phyloP scores from a whole-genome alignment of 2,113 vertebrate species.

The Corvus cornix region DNA sequence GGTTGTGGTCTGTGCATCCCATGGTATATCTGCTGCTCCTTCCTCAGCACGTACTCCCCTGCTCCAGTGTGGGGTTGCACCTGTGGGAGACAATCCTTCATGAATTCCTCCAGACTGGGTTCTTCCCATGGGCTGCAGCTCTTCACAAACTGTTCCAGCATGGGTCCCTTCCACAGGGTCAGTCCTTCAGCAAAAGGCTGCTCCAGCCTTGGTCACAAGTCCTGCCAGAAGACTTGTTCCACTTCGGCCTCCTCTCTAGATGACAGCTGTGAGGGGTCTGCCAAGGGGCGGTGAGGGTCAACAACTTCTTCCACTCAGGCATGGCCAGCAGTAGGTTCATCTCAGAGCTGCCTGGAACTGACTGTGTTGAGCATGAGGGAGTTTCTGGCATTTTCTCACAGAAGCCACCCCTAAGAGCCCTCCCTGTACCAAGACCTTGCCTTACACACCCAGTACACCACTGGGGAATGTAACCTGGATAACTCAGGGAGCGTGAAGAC shows the following conservation, averaged over 20 bases:
- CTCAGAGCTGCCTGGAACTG: background rate
- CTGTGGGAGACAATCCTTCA: too few species aligned
- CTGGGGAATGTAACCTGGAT: background rate
- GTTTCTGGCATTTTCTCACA: background rate
- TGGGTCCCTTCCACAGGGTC: background rate
- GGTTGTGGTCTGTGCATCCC: background rate
- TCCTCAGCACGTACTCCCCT: fast-evolving
- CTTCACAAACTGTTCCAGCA: background rate
- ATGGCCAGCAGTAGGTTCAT: background rate
- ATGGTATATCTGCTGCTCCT: background rate
- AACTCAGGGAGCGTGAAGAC: background rate
- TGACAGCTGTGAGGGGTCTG: background rate
- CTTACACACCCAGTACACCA: fast-evolving
- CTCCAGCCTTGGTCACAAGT: background rate
- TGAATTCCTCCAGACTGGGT: background rate
- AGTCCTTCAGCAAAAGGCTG: background rate
- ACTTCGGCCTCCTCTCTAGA: background rate
- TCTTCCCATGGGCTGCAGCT: background rate
- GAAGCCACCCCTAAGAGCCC: background rate
- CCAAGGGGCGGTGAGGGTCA: background rate
- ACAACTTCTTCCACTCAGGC: background rate
- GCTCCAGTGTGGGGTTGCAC: fast-evolving
- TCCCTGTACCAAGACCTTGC: background rate
- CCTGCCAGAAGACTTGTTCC: background rate
- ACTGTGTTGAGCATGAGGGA: background rate